Conservation (phyloP, 2,888 invertebrate species). For the Mythimna pallens region DNA sequence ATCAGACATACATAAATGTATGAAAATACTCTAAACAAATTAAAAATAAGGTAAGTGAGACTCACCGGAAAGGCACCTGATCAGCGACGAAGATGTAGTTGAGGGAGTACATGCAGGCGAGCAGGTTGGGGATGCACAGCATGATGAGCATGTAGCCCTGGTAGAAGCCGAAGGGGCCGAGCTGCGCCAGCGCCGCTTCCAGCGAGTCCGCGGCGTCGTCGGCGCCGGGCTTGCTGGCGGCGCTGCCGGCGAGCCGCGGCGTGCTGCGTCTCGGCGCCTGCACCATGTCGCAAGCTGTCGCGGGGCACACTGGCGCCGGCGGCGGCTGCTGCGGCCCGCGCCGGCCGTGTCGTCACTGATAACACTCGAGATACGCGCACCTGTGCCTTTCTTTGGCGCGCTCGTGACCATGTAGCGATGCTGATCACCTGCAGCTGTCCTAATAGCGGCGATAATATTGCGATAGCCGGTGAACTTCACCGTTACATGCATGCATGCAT, state of each 20-base stretch:
- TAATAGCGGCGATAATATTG: not conserved
- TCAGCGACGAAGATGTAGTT: slow-evolving; percentile 91
- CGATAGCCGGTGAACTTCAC: not conserved
- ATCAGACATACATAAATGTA: not conserved
- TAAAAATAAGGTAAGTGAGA: not conserved
- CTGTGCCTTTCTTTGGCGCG: not conserved
- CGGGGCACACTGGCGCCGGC: slow-evolving; percentile 9
- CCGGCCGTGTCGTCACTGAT: slow-evolving; percentile 30
- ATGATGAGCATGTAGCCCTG: slow-evolving; percentile 81
- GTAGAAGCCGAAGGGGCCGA: slow-evolving; percentile 85
- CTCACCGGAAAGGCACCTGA: slow-evolving; percentile 89
- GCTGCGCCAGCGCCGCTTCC: slow-evolving; percentile 79
- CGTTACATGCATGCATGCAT: not conserved
- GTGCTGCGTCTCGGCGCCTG: slow-evolving; percentile 6
- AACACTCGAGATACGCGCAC: slow-evolving; percentile 25
- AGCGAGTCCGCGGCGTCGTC: slow-evolving; percentile 69
- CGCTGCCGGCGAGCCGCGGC: slow-evolving; percentile 7
- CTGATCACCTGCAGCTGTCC: slow-evolving; percentile 21
- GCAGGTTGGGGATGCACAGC: slow-evolving; percentile 86
- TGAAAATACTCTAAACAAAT: slow-evolving; percentile 4
- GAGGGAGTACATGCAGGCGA: slow-evolving; percentile 89
- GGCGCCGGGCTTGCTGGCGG: slow-evolving; percentile 20
- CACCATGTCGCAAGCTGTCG: slow-evolving; percentile 37
- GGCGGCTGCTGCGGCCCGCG: not conserved
- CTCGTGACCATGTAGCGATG: slow-evolving; percentile 1